These are phyloP conservation scores for Arvicanthis niloticus DNA, from an alignment of 2,113 vertebrate species.

Conservation along the genomic window DNA sequence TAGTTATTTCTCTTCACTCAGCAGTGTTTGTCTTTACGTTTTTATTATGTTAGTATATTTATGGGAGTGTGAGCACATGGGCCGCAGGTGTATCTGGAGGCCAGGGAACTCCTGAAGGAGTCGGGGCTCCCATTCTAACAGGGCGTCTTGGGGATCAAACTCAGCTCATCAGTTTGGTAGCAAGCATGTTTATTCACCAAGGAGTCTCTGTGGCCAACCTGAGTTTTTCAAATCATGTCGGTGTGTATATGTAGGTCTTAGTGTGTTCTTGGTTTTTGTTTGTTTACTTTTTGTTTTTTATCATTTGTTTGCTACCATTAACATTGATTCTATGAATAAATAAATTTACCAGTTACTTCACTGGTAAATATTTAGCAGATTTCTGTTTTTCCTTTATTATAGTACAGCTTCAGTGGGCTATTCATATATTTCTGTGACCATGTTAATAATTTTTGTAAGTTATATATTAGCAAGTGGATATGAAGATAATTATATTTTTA, in stretches of 20 bases:
- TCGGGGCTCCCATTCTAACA: neutral
- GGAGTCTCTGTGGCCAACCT: neutral
- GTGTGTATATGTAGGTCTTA: neutral
- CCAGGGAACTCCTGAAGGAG: neutral
- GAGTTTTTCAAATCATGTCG: neutral
- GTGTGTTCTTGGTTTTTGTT: neutral
- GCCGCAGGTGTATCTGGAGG: neutral
- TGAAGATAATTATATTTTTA: neutral
- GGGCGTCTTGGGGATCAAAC: neutral
- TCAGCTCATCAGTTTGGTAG: neutral
- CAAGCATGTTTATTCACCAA: neutral
- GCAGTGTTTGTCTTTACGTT: neutral
- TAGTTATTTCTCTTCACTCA: neutral
- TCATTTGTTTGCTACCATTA: neutral
- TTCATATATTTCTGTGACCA: neutral
- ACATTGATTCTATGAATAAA: constrained; percentile 3
- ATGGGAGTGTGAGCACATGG: neutral
- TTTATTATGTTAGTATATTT: neutral
- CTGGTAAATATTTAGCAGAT: neutral
- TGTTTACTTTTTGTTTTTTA: neutral
- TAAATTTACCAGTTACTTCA: neutral
- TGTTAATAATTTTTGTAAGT: constrained; percentile 22
- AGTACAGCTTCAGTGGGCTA: neutral
- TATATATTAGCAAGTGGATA: neutral
- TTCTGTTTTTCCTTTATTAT: neutral